Evolutionary conservation across 1,140 invertebrate genomes (phyloP).

Genomic region (Caenorhabditis elegans): DNA sequence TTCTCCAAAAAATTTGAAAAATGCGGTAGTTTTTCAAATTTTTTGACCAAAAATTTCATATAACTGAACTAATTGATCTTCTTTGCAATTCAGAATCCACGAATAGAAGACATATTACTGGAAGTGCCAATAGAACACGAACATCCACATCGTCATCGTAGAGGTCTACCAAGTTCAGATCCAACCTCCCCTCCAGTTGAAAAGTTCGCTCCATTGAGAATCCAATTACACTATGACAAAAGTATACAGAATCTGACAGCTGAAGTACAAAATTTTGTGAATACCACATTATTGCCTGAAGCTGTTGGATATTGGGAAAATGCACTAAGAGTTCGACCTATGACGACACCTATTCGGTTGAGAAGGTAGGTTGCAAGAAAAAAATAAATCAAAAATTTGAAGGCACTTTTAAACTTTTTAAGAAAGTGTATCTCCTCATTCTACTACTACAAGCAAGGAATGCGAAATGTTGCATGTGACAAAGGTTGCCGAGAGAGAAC

Average conservation of each 20-base stretch:
- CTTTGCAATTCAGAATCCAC: conserved; percentile 49
- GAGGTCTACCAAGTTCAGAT: not conserved
- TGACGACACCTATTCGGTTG: conserved; percentile 41
- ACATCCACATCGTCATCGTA: not conserved
- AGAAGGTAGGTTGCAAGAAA: conserved; percentile 34
- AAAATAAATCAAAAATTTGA: not conserved
- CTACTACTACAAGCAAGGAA: conserved; percentile 45
- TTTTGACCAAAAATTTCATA: too few relatives aligned
- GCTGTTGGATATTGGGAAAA: conserved; percentile 51
- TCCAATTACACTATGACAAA: conserved; percentile 49
- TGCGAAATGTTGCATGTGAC: conserved; percentile 48
- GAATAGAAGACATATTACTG: conserved; percentile 48
- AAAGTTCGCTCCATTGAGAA: conserved; percentile 47
- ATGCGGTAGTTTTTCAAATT: too few relatives aligned
- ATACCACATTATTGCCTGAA: conserved; percentile 46
- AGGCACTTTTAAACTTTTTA: not conserved
- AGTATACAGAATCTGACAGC: conserved; percentile 39
- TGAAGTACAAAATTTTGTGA: conserved; percentile 49
- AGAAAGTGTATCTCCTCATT: conserved; percentile 52
- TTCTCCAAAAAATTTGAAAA: too few relatives aligned
- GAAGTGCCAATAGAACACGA: conserved; percentile 44
- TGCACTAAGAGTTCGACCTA: conserved; percentile 45
- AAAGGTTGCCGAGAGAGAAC: conserved; percentile 53
- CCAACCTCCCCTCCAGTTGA: not conserved
- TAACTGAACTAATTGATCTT: too few relatives aligned